Conservation (phyloP, 2,888 invertebrate species). For the Sinelater perroti region DNA sequence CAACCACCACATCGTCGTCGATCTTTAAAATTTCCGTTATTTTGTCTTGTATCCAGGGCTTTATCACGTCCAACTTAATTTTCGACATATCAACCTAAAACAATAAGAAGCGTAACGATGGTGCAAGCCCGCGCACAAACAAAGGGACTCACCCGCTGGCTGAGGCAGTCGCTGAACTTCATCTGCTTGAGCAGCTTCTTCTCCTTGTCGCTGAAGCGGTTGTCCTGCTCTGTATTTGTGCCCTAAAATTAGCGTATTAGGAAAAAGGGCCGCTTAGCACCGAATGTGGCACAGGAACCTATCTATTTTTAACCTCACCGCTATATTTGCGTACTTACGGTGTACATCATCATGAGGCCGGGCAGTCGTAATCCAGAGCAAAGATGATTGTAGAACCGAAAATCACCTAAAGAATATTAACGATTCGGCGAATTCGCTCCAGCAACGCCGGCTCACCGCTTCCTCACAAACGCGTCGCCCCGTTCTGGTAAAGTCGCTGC, state of each 20-base stretch:
- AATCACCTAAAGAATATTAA: conserved; percentile 9
- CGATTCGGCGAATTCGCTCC: not conserved
- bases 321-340: conserved; percentile 49
- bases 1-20: conserved; percentile 98
- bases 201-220: conserved; percentile 99
- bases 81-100: conserved; percentile 95
- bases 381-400: conserved; percentile 18
- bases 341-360: conserved; percentile 54
- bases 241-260: conserved; percentile 71
- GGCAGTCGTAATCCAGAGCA: conserved; percentile 9
- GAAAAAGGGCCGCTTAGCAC: conserved; percentile 31
- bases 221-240: conserved; percentile 98
- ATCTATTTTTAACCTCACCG: conserved; percentile 30
- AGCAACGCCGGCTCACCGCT: conserved; percentile 29
- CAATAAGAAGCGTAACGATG: not conserved
- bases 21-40: conserved; percentile 95
- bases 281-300: conserved; percentile 25
- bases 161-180: conserved; percentile 95
- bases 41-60: conserved; percentile 98
- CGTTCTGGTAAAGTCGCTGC: not conserved
- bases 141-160: conserved; percentile 77
- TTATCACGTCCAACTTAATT: conserved; percentile 96
- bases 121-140: not conserved
- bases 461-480: not conserved
- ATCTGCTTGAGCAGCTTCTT: conserved; percentile 98